Base-by-base conservation (phyloP, 2,888 invertebrate species). In the Temnothorax rugatulus region DNA sequence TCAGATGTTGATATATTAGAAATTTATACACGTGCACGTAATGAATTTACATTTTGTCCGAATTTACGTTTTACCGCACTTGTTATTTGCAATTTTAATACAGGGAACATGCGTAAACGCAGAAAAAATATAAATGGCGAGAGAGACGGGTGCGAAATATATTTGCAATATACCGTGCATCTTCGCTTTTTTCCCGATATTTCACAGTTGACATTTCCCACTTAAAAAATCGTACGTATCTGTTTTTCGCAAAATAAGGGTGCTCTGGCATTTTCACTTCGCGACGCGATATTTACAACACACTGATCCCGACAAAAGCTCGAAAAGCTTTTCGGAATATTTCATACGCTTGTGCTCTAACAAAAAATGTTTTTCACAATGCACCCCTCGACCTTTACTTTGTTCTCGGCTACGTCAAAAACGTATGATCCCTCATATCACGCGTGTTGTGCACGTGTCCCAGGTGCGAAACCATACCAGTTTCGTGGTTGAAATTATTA, bases 401-500 rank as follows among this genome's bases (percentile, higher is more conserved):
- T 76, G 13, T 47, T 71, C 21, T 34, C n/a, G 13, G 1, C 9
- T 29, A 34, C 29, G 0, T 68, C n/a, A 54, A 41, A 66, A 77
- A 77, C 3, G 13, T 50, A 29, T 29, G 25, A 2, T 61, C n/a
- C 15, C 59, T 64, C 52, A 41, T 54, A 61, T 59, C 77, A 69
- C 34, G 52, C 73, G 41, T 25, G 34, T 13, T 38, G 41, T 50
- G 86, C 87, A 87, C 85, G 87, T 88, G 87, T 76, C 61, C 75
- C 29, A n/a, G n/a, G n/a, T n/a, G 74, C 18, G 52, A 76, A 73
- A 57, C 63, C 50, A 68, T 92, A 90, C 77, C 91, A 25, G 89
- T 90, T 92, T 93, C 90, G 86, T 83, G 90, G 89, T 90, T 91
- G 88, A 91, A 91, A 90, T 90, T 87, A 89, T 92, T 91, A 91